Base-by-base conservation (phyloP, 2,888 invertebrate genomes). In the Drosophila percnosoma region DNA sequence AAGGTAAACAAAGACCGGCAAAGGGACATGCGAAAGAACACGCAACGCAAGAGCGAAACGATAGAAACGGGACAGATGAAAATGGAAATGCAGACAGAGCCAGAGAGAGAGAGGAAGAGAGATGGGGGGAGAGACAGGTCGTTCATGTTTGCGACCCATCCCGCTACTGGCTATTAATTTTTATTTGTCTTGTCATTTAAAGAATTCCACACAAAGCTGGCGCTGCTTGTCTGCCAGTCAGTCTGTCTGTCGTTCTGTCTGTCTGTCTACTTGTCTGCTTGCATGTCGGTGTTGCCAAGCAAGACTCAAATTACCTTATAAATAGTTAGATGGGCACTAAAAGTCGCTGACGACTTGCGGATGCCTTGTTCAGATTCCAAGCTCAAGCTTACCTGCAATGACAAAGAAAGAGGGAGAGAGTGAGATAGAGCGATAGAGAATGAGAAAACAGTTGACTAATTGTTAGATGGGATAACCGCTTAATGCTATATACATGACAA, bases 101-200 rank as follows among this genome's bases (percentile, higher is more conserved):
- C 6, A 29, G 49, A 10, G 4, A 21, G n/a, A 8, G 13, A 8
- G 13, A 24, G 53, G 38, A 31, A 55, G 42, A 51, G 34, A 34
- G 11, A 2, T 3, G 11, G 49, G 21, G 51, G 29, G 1, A 24
- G 15, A 1, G 21, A 15, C 2, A 21, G 15, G 8, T 45, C 45
- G 45, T 55, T 40, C 54, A 70, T 53, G 55, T 59, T 42, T 40
- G 34, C 49, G 48, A 51, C 45, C 38, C 38, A 62, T 68, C 64
- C 29, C 29, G 4, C 42, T 57, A 69, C 58, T 48, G 64, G 86
- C 89, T 87, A 87, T 86, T 84, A 89, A 89, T 78, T 86, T 87
- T 75, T 87, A 87, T 86, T 89, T 86, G 80, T 80, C 73, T 78
- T 87, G 87, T 89, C 87, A 84, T 87, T 87, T 84, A 66, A 82